Conservation (phyloP, 2,113 vertebrate genomes). For the Elachura formosa region DNA sequence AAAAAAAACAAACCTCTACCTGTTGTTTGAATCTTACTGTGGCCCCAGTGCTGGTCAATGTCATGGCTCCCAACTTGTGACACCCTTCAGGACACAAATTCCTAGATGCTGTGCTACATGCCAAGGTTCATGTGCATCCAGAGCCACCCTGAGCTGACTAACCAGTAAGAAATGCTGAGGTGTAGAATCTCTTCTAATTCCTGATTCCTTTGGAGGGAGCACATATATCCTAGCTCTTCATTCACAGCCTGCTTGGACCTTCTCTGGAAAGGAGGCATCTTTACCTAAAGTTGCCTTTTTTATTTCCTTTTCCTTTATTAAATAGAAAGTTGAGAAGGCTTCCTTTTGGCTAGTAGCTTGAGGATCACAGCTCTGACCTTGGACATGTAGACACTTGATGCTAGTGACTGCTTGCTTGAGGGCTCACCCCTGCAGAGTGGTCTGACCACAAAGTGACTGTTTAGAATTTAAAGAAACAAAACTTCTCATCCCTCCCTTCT, state of each 20-base stretch:
- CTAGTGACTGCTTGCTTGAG: not conserved
- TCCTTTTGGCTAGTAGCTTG: not conserved
- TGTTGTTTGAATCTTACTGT: not conserved
- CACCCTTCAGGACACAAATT: not conserved
- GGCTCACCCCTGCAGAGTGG: not conserved
- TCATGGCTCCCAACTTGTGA: accelerated
- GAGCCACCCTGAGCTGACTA: not conserved
- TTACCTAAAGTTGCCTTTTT: not conserved
- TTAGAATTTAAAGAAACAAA: not conserved
- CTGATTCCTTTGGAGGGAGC: not conserved
- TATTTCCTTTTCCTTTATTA: not conserved
- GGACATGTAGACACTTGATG: not conserved
- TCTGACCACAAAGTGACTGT: not conserved
- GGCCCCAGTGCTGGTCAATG: not conserved
- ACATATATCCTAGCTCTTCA: not conserved
- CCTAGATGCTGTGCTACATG: not conserved
- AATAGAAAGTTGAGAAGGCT: not conserved
- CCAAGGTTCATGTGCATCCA: not conserved
- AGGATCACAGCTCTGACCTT: not conserved
- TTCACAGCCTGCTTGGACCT: not conserved
- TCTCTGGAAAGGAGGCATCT: not conserved
- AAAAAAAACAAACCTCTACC: accelerated
- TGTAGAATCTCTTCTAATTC: not conserved
- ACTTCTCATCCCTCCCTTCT: not conserved
- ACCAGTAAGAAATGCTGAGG: not conserved